A percentile compares a stretch with the other conserved stretches of the same genome.
phyloP scores from a whole-genome alignment of 1,140 invertebrate species.

The Megalonaias nervosa region DNA sequence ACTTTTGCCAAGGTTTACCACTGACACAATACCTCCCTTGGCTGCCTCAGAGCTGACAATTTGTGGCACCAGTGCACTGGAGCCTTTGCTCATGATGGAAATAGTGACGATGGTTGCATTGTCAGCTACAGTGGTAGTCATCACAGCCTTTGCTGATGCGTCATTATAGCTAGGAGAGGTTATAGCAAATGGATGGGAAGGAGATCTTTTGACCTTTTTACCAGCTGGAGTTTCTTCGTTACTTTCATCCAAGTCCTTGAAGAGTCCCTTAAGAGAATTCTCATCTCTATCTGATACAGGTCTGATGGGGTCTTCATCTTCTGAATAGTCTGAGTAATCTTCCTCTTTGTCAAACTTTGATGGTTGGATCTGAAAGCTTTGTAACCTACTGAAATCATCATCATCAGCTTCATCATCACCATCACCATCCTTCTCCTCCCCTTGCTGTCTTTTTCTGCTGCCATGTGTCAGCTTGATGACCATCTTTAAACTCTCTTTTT shows the following conservation, averaged over 20 bases:
- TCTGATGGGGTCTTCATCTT: too few species aligned
- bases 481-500: too few species aligned
- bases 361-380: too few species aligned
- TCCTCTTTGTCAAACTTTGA: too few species aligned
- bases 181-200: conserved; percentile 49
- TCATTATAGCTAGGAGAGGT: conserved; percentile 60
- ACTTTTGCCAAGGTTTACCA: conserved; percentile 13
- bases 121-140: conserved; percentile 57
- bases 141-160: conserved; percentile 56
- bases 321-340: too few species aligned
- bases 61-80: conserved; percentile 21
- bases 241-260: background rate
- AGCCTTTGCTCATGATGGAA: conserved; percentile 55
- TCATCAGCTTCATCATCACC: too few species aligned
- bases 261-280: too few species aligned
- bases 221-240: conserved; percentile 11
- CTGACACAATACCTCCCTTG: conserved; percentile 22
- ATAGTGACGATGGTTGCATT: conserved; percentile 60
- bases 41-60: conserved; percentile 26
- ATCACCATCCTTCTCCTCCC: too few species aligned
- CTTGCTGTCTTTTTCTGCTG: too few species aligned
- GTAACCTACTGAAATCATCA: too few species aligned
- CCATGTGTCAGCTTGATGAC: too few species aligned
- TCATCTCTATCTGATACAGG: too few species aligned
- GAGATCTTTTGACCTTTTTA: conserved; percentile 28